A percentile compares a stretch with the other conserved stretches of the same genome.
phyloP scores from a whole-genome alignment of 2,888 invertebrate genomes.

The Cerceris ruficornis region DNA sequence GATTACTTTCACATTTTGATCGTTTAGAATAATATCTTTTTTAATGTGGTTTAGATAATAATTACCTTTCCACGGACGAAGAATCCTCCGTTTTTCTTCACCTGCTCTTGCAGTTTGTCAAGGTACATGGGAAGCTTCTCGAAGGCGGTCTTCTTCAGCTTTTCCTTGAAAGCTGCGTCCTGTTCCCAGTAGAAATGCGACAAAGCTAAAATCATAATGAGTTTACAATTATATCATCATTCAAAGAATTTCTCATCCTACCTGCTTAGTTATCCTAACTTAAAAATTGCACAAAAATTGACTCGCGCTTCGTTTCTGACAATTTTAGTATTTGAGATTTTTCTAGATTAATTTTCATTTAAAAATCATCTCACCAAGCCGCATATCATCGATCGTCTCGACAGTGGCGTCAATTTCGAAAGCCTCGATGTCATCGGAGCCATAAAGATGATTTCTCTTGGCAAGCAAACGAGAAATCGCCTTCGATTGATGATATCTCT shows the following conservation, averaged over 20 bases:
- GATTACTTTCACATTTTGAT: no score
- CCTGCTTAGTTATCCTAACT: not conserved
- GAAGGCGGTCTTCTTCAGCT: constrained; percentile 68
- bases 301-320: no score
- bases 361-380: constrained; percentile 79
- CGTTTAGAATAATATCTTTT: no score
- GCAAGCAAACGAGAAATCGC: constrained; percentile 84
- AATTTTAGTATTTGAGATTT: not conserved
- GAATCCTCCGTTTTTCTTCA: constrained; percentile 75
- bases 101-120: constrained; percentile 72
- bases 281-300: not conserved
- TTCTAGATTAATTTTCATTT: constrained; percentile 19
- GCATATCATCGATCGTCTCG: constrained; percentile 82
- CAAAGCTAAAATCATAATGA: constrained; percentile 61
- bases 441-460: constrained; percentile 82
- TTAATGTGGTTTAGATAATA: not conserved
- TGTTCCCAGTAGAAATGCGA: constrained; percentile 70
- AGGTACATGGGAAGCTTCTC: constrained; percentile 65
- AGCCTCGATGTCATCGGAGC: constrained; percentile 82
- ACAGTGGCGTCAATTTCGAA: constrained; percentile 82
- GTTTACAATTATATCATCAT: not conserved
- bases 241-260: no score
- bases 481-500: constrained; percentile 80
- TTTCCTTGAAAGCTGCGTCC: constrained; percentile 67
- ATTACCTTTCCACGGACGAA: constrained; percentile 76